A percentile compares a stretch with the other conserved stretches of the same genome.
These are phyloP conservation scores for Pitangus sulphuratus DNA, from an alignment of 2,797 vertebrate genomes.

Conservation along the genomic window DNA sequence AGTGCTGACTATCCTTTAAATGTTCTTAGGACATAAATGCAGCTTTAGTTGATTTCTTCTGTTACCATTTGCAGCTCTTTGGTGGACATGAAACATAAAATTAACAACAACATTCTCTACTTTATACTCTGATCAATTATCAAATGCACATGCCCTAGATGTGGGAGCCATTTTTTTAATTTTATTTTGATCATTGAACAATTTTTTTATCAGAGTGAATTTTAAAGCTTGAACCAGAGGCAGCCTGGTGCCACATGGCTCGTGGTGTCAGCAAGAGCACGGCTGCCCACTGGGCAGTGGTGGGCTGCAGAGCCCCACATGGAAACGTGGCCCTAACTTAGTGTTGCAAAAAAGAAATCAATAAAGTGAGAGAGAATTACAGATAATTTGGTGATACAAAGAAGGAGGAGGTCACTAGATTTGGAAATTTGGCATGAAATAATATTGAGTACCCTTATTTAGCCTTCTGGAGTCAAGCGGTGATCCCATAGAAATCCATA, in stretches of 20 bases:
- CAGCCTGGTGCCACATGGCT: accelerated
- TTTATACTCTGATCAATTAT: not conserved
- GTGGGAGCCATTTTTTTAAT: not conserved
- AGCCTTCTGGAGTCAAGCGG: not conserved
- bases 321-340: not conserved
- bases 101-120: not conserved
- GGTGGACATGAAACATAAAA: not conserved
- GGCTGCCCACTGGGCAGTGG: not conserved
- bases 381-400: not conserved
- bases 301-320: accelerated
- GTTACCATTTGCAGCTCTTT: not conserved
- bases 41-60: not conserved
- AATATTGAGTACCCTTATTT: not conserved
- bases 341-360: not conserved
- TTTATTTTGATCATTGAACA: not conserved
- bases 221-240: not conserved
- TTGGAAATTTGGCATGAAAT: not conserved
- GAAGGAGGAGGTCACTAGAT: not conserved
- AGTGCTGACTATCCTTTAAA: not conserved
- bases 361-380: not conserved
- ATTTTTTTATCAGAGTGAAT: not conserved
- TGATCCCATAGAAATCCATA: not conserved
- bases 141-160: not conserved
- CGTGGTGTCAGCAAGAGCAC: not conserved
- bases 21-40: not conserved